Evolutionary conservation across 2,888 invertebrate species (phyloP), one percentile per base, ranked within the genome.

Genomic region (Metopia argyrocephala): DNA sequence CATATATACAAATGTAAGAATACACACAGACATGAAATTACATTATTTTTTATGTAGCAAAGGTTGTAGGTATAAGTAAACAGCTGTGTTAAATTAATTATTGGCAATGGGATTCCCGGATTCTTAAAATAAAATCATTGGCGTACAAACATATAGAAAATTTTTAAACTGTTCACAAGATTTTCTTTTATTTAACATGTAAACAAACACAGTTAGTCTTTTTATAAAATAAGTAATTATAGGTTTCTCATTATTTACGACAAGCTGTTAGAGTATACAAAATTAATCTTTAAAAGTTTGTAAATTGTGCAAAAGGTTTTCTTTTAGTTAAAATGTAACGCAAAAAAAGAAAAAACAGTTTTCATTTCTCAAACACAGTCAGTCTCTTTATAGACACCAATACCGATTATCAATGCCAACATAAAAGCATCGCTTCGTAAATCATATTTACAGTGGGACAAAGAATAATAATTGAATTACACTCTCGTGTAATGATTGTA

Each of bases 391-490:
- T 38, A 38, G 38, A 2, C 38, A 38, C 15, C 38, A 38, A 38
- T 38, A 38, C 38, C 38, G 15, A n/a, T 15, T 25, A 21, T 12
- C 25, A 45, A 7, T 23, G 46, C 46, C 9, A 38, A 62, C 25
- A 23, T 25, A 56, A n/a, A 62, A 27, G 27, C 46, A 56, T 85
- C 82, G 83, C 52, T 73, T 76, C 76, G 74, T 83, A 87, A 86
- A 87, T 87, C 86, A 87, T 84, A 85, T 87, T 87, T 86, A 86
- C 87, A 87, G 86, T 86, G 85, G 85, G 84, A 84, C 85, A 84
- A 85, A 84, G 85, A 82, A 84, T 85, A 84, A 84, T 86, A 87
- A 87, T 87, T 87, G 79, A 87, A 87, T 87, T 86, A 86, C 82
- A 76, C 64, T 74, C 68, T 65, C n/a, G 61, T 61, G 69, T 70